Base-by-base conservation (phyloP, 2,113 vertebrate genomes). In the Amphilophus citrinellus region DNA sequence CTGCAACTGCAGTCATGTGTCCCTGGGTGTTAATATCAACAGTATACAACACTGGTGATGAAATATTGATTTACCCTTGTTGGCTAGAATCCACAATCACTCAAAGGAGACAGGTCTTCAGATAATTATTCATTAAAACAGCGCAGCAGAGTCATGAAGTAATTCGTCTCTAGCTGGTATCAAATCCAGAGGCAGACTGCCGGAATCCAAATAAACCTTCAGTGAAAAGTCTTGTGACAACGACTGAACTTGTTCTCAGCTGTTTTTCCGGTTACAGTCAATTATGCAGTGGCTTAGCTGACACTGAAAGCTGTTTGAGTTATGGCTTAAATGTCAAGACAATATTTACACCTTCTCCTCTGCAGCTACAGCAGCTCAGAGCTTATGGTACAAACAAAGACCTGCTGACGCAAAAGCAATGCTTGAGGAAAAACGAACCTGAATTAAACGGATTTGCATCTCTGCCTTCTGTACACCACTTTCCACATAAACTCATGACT, bases 51-150 rank as follows among this genome's bases (percentile, higher is more conserved):
- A 50, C 9, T 77, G 73, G 80, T 80, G 86, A 94, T 94, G 88
- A 91, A 92, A 93, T 93, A 95, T 94, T 87, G 91, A 94, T 91
- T 83, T 47, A 44, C 11, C 83, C 37, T 82, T 37, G 2, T 76
- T 57, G 79, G 60, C 78, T 35, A 24, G 61, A 88, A 85, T 62
- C 76, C 62, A 82, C 83, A 18, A 87, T 92, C 75, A 60, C 65
- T 93, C 84, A 86, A 50, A 42, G 84, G 78, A 56, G 87, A 86
- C 63, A 60, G 61, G 47, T 73, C 8, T 35, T 80, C 61, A 60
- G 66, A 81, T 83, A 84, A 61, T 85, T 65, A 84, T 80, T 88
- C 39, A 84, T 76, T 83, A 79, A 80, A 88, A 42, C 17, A 20
- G 32, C 66, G 62, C 47, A 77, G 44, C 24, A 27, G 35, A 62